These are phyloP conservation scores for Porites rus DNA, from an alignment of 92 coral and sea anemone species.

Conservation along the genomic window DNA sequence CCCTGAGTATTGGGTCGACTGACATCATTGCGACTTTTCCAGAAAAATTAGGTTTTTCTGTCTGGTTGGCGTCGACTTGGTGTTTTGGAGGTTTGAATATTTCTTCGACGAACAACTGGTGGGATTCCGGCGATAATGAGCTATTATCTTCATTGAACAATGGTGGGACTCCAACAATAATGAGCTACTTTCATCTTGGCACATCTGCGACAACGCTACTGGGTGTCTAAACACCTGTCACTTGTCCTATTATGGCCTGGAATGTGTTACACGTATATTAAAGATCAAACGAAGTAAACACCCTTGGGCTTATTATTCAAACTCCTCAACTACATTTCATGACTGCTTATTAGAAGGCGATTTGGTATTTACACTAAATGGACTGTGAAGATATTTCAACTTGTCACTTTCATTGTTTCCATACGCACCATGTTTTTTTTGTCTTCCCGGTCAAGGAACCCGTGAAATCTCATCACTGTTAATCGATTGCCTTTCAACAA, in stretches of 20 bases:
- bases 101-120: too few species aligned
- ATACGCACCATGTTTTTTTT: constrained; percentile 12
- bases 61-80: too few species aligned
- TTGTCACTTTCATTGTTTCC: constrained; percentile 22
- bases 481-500: constrained; percentile 44
- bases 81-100: too few species aligned
- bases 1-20: too few species aligned
- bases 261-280: constrained; percentile 1
- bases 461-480: constrained; percentile 33
- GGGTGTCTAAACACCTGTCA: background rate
- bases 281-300: constrained; percentile 9
- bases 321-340: constrained; percentile 34
- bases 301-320: constrained; percentile 36
- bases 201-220: too few species aligned
- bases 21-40: too few species aligned
- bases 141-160: too few species aligned
- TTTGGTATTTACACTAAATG: constrained; percentile 22
- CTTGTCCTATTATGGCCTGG: background rate
- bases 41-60: too few species aligned
- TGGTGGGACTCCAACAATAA: too few species aligned
- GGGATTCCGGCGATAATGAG: too few species aligned
- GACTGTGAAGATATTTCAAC: constrained; percentile 19
- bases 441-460: constrained; percentile 35
- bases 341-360: constrained; percentile 19
- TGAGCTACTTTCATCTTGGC: too few species aligned